phyloP scores from a whole-genome alignment of 2,797 vertebrate genomes.

The Epinephelus coioides region DNA sequence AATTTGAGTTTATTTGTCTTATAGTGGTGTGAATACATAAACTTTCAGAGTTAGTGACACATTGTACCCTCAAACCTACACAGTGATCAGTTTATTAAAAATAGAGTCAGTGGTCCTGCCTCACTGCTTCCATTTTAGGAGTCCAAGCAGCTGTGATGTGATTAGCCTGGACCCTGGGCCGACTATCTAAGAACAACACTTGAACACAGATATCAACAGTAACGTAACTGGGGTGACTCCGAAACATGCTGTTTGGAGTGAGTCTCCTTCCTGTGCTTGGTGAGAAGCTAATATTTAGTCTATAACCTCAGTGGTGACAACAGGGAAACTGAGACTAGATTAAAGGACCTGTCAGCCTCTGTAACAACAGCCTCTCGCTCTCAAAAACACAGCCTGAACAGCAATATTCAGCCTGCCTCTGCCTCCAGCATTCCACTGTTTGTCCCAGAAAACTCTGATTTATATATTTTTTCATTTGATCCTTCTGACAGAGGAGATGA shows the following conservation, averaged over 20 bases:
- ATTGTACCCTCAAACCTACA: background rate
- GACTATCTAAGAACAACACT: conserved; percentile 18
- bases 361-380: conserved; percentile 25
- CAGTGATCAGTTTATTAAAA: background rate
- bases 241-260: conserved; percentile 10
- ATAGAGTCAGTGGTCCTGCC: background rate
- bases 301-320: conserved; percentile 30
- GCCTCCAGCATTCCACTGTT: background rate
- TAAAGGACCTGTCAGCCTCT: conserved; percentile 40
- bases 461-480: background rate
- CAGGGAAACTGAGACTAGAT: conserved; percentile 37
- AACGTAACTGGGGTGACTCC: background rate
- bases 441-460: background rate
- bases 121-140: conserved; percentile 11
- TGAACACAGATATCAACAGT: background rate
- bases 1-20: too few species aligned
- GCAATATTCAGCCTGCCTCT: background rate
- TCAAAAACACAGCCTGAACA: conserved; percentile 28
- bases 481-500: background rate
- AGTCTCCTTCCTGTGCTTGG: conserved; percentile 19
- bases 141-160: background rate
- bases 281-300: conserved; percentile 31
- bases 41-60: background rate
- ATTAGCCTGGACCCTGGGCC: background rate
- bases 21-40: background rate